phyloP scores from a whole-genome alignment of 2,888 invertebrate species.

The Megamerina dolium region DNA sequence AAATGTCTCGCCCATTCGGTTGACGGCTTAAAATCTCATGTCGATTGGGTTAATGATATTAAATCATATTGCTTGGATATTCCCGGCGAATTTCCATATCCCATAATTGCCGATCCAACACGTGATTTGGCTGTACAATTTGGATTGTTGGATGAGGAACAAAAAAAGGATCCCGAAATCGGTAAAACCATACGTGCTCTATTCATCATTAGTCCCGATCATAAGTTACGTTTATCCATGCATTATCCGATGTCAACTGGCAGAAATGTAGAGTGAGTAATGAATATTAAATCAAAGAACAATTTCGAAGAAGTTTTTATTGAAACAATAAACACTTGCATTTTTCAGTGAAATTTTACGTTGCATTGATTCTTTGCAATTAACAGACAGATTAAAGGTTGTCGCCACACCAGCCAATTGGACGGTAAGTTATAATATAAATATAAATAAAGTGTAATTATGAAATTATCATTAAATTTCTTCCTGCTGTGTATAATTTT shows the following conservation, averaged over 20 bases:
- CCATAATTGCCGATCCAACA: slow-evolving; percentile 72
- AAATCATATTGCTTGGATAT: slow-evolving; percentile 65
- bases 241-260: slow-evolving; percentile 82
- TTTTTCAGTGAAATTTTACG: slow-evolving; percentile 70
- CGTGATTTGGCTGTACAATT: slow-evolving; percentile 60
- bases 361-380: slow-evolving; percentile 74
- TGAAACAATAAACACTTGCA: no score
- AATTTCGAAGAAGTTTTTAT: no score
- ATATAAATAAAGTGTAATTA: neutral
- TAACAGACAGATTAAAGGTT: slow-evolving; percentile 63
- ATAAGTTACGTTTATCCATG: slow-evolving; percentile 71
- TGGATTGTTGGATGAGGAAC: slow-evolving; percentile 41
- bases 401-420: slow-evolving; percentile 84
- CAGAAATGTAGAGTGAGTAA: slow-evolving; percentile 68
- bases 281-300: neutral
- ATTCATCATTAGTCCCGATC: slow-evolving; percentile 75
- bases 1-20: slow-evolving; percentile 77
- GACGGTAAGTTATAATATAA: slow-evolving; percentile 55
- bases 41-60: slow-evolving; percentile 71
- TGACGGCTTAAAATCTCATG: slow-evolving; percentile 67
- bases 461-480: neutral
- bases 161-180: slow-evolving; percentile 59
- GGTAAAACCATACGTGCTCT: slow-evolving; percentile 70
- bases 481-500: no score
- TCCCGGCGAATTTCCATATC: slow-evolving; percentile 69